These are phyloP conservation scores for Drosophila repletoides DNA, from an alignment of 1,140 invertebrate genomes.

Conservation along the genomic window DNA sequence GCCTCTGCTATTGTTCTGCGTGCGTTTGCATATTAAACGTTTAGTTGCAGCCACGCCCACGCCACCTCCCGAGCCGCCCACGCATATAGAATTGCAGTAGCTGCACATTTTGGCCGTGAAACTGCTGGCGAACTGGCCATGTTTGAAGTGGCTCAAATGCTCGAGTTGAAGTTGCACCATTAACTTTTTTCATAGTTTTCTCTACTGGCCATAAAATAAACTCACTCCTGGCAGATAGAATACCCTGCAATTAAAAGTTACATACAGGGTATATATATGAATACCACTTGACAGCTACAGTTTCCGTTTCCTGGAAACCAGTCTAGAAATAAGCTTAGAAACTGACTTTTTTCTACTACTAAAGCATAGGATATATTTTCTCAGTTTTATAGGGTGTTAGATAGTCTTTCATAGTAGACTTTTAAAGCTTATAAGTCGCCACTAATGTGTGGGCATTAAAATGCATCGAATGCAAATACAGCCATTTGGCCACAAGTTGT, in stretches of 20 bases:
- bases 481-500: conserved; percentile 23
- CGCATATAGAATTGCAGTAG: background rate
- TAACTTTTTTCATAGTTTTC: conserved; percentile 1
- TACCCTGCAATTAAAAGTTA: no score
- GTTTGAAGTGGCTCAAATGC: conserved; percentile 27
- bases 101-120: conserved; percentile 35
- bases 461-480: conserved; percentile 23
- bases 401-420: no score
- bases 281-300: no score
- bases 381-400: no score
- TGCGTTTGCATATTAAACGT: conserved; percentile 31
- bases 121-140: conserved; percentile 28
- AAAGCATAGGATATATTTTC: no score
- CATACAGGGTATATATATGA: conserved; percentile 4
- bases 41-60: conserved; percentile 29
- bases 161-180: conserved; percentile 15
- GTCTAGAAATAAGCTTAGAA: no score
- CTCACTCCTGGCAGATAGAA: background rate
- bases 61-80: background rate
- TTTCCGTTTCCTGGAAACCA: no score
- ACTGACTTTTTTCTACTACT: no score
- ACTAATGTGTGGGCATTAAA: conserved; percentile 1
- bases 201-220: background rate
- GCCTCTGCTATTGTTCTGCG: background rate
- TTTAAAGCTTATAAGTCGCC: no score